Conservation (phyloP, 2,113 vertebrate species). For the Aspiorhynchus laticeps region DNA sequence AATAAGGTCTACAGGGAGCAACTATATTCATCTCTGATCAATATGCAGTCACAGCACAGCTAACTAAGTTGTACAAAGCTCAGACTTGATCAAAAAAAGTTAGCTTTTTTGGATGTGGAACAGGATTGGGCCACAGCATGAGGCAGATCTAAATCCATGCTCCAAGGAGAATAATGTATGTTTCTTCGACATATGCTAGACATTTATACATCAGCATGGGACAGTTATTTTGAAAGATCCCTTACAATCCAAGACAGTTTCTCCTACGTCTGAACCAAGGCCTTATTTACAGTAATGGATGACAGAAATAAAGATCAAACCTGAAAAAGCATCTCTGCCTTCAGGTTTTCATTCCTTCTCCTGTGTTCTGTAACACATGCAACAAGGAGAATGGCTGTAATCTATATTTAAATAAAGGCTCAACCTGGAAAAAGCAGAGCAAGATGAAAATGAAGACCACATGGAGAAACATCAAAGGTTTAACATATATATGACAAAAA, state of each 20-base stretch:
- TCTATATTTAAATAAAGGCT: background rate
- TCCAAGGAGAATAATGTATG: background rate
- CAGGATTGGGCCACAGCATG: background rate
- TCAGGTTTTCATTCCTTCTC: background rate
- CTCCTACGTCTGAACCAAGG: background rate
- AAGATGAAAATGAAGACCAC: background rate
- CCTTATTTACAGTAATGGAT: background rate
- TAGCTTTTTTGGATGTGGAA: background rate
- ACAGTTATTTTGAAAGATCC: background rate
- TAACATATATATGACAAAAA: background rate
- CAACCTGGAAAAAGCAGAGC: background rate
- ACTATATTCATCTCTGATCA: slow-evolving; percentile 34
- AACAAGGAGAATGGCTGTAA: slow-evolving; percentile 1
- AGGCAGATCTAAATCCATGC: background rate
- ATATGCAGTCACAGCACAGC: slow-evolving; percentile 31
- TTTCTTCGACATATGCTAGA: background rate
- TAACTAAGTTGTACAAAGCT: background rate
- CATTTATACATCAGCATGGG: background rate
- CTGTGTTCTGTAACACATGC: background rate
- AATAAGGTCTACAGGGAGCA: background rate
- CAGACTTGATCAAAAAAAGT: slow-evolving; percentile 15
- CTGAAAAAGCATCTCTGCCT: background rate
- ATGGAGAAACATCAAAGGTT: background rate
- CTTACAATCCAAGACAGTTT: background rate
- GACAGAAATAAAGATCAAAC: background rate